Base-by-base conservation (phyloP, 1,140 invertebrate genomes). In the Phymastichus coffea region DNA sequence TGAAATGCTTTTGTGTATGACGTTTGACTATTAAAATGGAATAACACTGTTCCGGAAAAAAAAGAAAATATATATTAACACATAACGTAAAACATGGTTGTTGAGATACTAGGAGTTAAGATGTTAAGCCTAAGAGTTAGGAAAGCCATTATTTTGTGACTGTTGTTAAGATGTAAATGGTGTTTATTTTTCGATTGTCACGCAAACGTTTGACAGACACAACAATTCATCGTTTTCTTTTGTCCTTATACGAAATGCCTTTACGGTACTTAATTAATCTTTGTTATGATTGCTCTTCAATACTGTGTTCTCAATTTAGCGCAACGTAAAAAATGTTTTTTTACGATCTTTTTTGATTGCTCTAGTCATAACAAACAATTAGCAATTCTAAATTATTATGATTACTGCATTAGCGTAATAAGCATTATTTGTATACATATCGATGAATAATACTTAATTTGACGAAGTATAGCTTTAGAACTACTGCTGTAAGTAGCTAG, bases 391-490 rank as follows among this genome's bases (percentile, higher is more conserved):
- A 25, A 23, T n/a, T 20, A 44, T 53, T 6, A 43, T 53, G 10
- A 33, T n/a, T 38, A n/a, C 15, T 53, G 1, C 41, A 53, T 20
- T 43, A 43, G 48, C n/a, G 37, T 33, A 30, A 4, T 41, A 53
- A 38, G n/a, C n/a, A 30, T 49, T 49, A 58, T 58, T 51, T 51
- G n/a, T n/a, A 40, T 51, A 58, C 46, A 58, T 49, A 58, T 58
- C 46, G 17, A 48, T n/a, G n/a, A n/a, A n/a, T 22, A 17, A 2
- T 22, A 41, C 40, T 51, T 38, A 43, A 17, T 58, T 51, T 51
- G 17, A 43, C n/a, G 22, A 51, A 51, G 0, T 22, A 35, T 48
- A 40, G 23, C 8, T 28, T 40, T 40, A 40, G 23, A 28, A 33
- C 19, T 35, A 35, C 23, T 25, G 33, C 25, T 33, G 10, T 22